phyloP scores from a whole-genome alignment of 2,888 invertebrate genomes.

The Cerceris ruficornis region DNA sequence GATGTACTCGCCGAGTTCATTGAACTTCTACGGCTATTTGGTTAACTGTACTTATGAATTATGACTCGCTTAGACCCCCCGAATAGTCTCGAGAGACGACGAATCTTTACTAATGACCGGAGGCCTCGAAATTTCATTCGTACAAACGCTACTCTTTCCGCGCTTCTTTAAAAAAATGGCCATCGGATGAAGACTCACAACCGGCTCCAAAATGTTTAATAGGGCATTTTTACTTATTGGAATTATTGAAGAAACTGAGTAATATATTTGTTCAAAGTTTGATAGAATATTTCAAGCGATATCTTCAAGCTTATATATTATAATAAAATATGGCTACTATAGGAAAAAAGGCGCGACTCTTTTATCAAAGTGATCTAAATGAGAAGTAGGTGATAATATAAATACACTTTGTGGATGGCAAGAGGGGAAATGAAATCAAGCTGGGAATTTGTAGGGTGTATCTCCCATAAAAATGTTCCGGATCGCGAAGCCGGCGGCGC shows the following conservation, averaged over 20 bases:
- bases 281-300: no score
- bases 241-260: no score
- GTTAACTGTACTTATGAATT: conserved; percentile 68
- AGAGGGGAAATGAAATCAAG: conserved; percentile 1
- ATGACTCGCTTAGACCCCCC: conserved; percentile 36
- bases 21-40: conserved; percentile 65
- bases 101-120: conserved; percentile 7
- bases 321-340: no score
- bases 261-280: no score
- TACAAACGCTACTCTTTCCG: not conserved
- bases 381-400: not conserved
- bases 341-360: no score
- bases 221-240: no score
- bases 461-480: conserved; percentile 53
- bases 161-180: no score
- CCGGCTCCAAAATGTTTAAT: no score
- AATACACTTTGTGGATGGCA: conserved; percentile 8
- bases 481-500: conserved; percentile 69
- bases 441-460: conserved; percentile 32
- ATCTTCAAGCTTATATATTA: no score
- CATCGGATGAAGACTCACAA: not conserved
- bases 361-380: not conserved
- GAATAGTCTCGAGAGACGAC: conserved; percentile 29
- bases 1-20: conserved; percentile 60
- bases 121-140: conserved; percentile 3